phyloP scores from a whole-genome alignment of 2,888 invertebrate species.

The Gortyna flavago region DNA sequence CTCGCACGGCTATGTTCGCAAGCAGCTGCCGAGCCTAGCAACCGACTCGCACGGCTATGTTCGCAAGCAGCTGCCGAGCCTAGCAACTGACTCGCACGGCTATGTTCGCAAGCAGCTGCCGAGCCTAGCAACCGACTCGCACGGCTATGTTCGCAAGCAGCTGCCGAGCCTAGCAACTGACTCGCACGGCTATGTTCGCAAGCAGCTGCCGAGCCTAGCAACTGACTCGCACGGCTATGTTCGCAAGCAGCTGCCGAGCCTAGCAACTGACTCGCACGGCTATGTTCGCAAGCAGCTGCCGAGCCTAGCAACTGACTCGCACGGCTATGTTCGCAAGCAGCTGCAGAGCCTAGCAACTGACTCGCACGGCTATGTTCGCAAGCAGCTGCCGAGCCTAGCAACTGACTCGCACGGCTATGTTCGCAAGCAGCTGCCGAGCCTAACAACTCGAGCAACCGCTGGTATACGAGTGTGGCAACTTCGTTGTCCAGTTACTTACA shows the following conservation, averaged over 20 bases:
- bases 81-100: not conserved
- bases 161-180: not conserved
- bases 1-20: not conserved
- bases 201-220: not conserved
- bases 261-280: not conserved
- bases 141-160: not conserved
- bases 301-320: not conserved
- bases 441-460: not conserved
- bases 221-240: not conserved
- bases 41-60: not conserved
- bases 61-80: not conserved
- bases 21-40: not conserved
- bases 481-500: not conserved
- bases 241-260: not conserved
- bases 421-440: not conserved
- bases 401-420: not conserved
- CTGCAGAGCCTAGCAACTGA: not conserved
- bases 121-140: not conserved
- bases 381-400: constrained; percentile 4
- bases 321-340: not conserved
- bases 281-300: not conserved
- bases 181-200: not conserved
- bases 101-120: not conserved
- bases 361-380: not conserved
- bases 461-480: not conserved